phyloP scores from a whole-genome alignment of 1,140 invertebrate species.

The Brachionus manjavacas region DNA sequence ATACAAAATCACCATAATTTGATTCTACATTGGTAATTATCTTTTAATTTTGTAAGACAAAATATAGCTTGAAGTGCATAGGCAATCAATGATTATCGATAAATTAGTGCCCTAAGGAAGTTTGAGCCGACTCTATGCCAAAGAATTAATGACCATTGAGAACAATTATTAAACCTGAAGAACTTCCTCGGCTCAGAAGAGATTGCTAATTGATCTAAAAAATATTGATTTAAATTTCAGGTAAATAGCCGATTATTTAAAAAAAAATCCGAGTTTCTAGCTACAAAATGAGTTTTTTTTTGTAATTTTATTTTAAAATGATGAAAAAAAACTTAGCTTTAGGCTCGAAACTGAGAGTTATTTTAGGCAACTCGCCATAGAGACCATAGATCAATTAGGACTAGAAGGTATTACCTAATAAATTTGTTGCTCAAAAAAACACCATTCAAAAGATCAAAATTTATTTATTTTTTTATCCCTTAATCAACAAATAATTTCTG shows the following conservation, averaged over 20 bases:
- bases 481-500: not conserved
- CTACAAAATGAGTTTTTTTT: too few species aligned
- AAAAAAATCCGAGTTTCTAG: too few species aligned
- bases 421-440: not conserved
- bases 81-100: not conserved
- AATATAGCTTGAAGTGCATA: not conserved
- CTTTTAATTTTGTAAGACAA: not conserved
- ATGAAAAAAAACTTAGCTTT: not conserved
- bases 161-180: not conserved
- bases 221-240: not conserved
- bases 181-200: not conserved
- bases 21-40: not conserved
- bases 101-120: not conserved
- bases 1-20: not conserved
- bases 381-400: not conserved
- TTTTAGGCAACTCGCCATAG: not conserved
- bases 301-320: not conserved
- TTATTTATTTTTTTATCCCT: not conserved
- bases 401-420: not conserved
- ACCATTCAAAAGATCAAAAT: not conserved
- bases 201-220: not conserved
- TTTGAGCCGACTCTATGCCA: not conserved
- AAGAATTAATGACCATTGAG: not conserved
- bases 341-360: not conserved
- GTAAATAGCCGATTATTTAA: too few species aligned